These are phyloP conservation scores for Scaptomyza pallida DNA, from an alignment of 1,140 invertebrate species.

Conservation along the genomic window DNA sequence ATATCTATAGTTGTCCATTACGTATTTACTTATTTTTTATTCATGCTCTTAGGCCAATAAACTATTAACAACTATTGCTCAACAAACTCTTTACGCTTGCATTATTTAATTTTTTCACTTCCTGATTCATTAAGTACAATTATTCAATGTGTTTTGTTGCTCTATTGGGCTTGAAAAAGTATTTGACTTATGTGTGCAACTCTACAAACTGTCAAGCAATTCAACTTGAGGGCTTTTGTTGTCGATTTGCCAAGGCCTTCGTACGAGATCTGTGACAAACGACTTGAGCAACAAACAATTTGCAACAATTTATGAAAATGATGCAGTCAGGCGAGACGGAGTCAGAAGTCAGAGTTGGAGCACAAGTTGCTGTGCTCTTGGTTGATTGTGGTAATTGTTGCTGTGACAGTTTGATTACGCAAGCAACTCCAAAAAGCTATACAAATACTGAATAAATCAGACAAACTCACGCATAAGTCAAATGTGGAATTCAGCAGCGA, in stretches of 20 bases:
- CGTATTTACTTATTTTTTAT: no score
- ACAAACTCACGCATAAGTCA: constrained; percentile 51
- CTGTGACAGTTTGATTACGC: constrained; percentile 72
- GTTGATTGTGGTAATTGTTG: constrained; percentile 69
- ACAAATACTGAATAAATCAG: constrained; percentile 48
- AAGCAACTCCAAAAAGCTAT: constrained; percentile 44
- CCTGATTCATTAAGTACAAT: constrained; percentile 20
- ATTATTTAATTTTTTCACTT: not conserved
- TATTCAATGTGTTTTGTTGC: constrained; percentile 17
- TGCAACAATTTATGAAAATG: constrained; percentile 79
- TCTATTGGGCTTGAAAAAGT: not conserved
- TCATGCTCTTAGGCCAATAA: not conserved
- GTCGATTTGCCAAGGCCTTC: constrained; percentile 24
- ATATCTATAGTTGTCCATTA: no score
- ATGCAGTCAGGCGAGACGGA: constrained; percentile 46
- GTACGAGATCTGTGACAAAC: constrained; percentile 39
- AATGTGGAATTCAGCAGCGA: not conserved
- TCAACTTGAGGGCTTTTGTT: constrained; percentile 20
- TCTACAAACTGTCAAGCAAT: constrained; percentile 28
- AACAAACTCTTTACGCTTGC: not conserved
- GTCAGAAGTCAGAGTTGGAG: constrained; percentile 14
- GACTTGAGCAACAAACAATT: constrained; percentile 51
- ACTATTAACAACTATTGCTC: not conserved
- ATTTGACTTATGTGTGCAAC: not conserved
- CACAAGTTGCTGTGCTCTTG: constrained; percentile 30